Base-by-base conservation (phyloP, 2,888 invertebrate genomes). In the Hecatera dysodea region DNA sequence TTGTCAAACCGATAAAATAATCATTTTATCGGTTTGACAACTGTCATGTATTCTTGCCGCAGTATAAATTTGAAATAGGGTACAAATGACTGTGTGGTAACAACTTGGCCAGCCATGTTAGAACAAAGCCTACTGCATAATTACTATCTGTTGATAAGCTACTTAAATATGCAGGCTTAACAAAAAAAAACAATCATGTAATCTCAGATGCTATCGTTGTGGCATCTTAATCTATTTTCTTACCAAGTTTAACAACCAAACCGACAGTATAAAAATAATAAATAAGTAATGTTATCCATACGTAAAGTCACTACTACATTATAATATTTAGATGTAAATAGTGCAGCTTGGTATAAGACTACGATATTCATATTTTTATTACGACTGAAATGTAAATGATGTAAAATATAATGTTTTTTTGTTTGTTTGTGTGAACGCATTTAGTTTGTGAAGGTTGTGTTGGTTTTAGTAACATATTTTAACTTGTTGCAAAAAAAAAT, bases 341-440 rank as follows among this genome's bases (percentile, higher is more conserved):
- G 78, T 78, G 83, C 82, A 72, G 86, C 87, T 88, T 85, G 66
- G 27, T 78, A 85, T 84, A 88, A 88, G 86, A 89, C 81, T 85
- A 86, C 80, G 72, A 87, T 90, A 91, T 87, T 89, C 85, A 85
- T 85, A 85, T 85, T 92, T 93, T 93, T 91, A 89, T 91, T 93
- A 93, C 90, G 93, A 94, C 93, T 93, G 93, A 93, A 80, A 83
- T 94, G 92, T 94, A 94, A 89, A 93, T 93, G 89, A 87, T 93
- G 92, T 93, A 93, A 88, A 91, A 90, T 65, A 74, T 65, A 73
- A 77, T 60, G 72, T 89, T 81, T 76, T 69, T 82, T 68, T 27
- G 64, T 44, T 71, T 52, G 77, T 86, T 86, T 83, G 86, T 88
- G 88, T 88, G 88, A 88, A 83, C 79, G 91, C 91, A 91, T 92